phyloP scores from a whole-genome alignment of 2,797 vertebrate species.

The Mus minutoides region DNA sequence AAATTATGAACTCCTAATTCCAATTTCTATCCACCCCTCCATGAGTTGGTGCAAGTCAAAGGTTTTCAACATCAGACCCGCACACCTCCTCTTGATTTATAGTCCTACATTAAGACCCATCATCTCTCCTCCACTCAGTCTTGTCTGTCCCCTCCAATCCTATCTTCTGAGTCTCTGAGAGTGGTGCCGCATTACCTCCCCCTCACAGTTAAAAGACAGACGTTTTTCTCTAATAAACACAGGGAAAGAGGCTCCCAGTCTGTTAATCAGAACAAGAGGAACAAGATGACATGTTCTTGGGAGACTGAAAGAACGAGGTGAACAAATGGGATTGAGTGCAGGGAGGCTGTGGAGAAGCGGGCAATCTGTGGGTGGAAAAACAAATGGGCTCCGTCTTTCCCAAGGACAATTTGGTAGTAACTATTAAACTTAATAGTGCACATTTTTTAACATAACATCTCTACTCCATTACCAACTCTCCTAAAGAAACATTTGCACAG shows the following conservation, averaged over 20 bases:
- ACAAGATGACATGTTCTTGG: conserved; percentile 8
- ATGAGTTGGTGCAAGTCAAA: neutral
- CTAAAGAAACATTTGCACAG: neutral
- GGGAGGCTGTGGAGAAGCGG: neutral
- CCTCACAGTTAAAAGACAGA: neutral
- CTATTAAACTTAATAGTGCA: neutral
- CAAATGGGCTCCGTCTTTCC: neutral
- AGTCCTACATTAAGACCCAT: neutral
- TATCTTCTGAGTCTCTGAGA: neutral
- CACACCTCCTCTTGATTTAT: neutral
- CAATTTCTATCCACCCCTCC: neutral
- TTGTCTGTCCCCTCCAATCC: neutral
- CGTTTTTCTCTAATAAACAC: neutral
- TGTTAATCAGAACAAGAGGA: neutral
- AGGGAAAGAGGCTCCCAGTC: neutral
- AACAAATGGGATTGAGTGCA: neutral
- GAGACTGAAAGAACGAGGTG: neutral
- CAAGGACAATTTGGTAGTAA: neutral
- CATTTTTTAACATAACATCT: conserved; percentile 13
- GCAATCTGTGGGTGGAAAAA: neutral
- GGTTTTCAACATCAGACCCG: neutral
- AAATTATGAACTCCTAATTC: neutral
- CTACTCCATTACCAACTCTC: neutral
- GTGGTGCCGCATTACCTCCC: neutral
- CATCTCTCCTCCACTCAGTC: neutral